Percentiles rank a stretch among this genome's conserved stretches.
Conservation (phyloP, 1,140 invertebrate species). For the Solenopsis fugax region DNA sequence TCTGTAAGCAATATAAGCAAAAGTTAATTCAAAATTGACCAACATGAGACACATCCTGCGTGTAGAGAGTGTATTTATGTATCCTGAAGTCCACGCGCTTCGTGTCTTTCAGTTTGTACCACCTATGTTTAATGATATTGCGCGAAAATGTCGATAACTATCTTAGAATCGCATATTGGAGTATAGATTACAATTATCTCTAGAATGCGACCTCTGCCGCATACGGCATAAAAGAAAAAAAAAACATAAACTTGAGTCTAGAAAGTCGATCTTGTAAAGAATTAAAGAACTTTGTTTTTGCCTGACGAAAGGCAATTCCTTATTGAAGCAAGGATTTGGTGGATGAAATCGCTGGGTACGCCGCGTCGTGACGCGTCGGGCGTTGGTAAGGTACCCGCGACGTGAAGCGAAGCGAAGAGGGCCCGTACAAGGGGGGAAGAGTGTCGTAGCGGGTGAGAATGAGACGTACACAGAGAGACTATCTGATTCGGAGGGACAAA, state of each 20-base stretch:
- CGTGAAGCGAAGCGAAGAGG: conserved; percentile 59
- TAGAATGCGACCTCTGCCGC: not conserved
- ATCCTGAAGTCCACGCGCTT: not conserved
- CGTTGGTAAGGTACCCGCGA: conserved; percentile 67
- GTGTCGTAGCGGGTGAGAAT: conserved; percentile 10
- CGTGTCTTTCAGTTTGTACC: not conserved
- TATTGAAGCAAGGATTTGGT: conserved; percentile 69
- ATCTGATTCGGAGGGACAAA: conserved; percentile 20
- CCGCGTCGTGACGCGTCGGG: conserved; percentile 38
- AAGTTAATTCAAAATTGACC: not conserved
- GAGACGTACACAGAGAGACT: conserved; percentile 30
- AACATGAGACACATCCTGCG: not conserved
- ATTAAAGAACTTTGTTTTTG: conserved; percentile 51
- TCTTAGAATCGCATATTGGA: not conserved
- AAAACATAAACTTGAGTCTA: not conserved
- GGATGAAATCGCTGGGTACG: conserved; percentile 75
- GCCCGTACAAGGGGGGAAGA: conserved; percentile 43
- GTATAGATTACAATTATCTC: conserved; percentile 1
- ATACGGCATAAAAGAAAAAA: not conserved
- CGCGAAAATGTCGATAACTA: conserved; percentile 4
- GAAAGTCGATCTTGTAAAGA: not conserved
- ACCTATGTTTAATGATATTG: not conserved
- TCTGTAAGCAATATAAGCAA: too few relatives aligned
- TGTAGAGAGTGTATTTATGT: not conserved
- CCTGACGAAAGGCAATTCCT: conserved; percentile 71